A percentile compares a stretch with the other conserved stretches of the same genome.
phyloP scores from a whole-genome alignment of 2,888 invertebrate genomes.

The Diarsia dahlii region DNA sequence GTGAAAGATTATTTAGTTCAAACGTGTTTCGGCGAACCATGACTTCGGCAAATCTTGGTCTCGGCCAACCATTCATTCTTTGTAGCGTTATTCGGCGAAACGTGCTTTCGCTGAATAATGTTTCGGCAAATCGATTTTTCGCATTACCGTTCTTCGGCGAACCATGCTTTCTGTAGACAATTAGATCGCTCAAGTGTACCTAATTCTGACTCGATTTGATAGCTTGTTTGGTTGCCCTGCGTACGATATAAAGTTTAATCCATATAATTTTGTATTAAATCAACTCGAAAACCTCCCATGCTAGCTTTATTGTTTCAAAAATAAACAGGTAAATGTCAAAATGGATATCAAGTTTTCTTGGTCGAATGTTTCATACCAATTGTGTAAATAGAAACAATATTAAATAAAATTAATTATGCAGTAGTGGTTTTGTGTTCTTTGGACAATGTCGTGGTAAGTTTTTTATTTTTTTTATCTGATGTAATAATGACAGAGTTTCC shows the following conservation, averaged over 20 bases:
- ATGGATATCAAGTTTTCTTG: slow-evolving; percentile 3
- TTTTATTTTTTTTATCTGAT: background rate
- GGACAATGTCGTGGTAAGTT: background rate
- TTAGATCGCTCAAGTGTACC: too few relatives aligned
- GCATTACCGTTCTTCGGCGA: too few relatives aligned
- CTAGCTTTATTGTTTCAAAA: background rate
- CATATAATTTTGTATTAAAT: background rate
- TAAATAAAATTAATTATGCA: background rate
- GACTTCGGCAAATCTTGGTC: too few relatives aligned
- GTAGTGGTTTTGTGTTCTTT: background rate
- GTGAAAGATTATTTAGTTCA: too few relatives aligned
- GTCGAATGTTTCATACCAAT: background rate
- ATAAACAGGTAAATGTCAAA: background rate
- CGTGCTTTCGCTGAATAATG: too few relatives aligned
- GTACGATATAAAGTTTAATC: background rate
- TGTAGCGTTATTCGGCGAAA: too few relatives aligned
- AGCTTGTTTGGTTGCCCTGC: too few relatives aligned
- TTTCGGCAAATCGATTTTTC: too few relatives aligned
- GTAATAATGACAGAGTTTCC: background rate
- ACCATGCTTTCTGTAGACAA: too few relatives aligned
- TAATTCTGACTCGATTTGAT: too few relatives aligned
- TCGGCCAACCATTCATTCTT: too few relatives aligned
- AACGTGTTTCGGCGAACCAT: too few relatives aligned
- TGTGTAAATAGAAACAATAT: background rate
- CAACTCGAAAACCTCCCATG: background rate